Base-by-base conservation (phyloP, 2,113 vertebrate genomes). In the Haemorhous mexicanus region DNA sequence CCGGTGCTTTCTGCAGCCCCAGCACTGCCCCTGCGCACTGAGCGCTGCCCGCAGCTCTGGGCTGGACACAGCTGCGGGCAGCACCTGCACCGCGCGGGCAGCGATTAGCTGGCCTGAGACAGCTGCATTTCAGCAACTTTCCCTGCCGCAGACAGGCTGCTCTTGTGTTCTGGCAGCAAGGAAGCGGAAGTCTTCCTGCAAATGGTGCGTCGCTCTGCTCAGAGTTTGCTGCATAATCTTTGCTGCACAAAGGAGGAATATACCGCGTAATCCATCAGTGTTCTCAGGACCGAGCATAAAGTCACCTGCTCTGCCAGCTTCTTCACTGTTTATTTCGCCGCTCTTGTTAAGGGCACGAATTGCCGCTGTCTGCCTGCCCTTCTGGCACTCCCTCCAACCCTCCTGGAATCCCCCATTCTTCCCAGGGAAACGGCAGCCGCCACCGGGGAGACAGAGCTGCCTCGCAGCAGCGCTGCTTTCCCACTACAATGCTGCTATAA, bases 1-100 rank as follows among this genome's bases (percentile, higher is more conserved):
- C 37, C 67, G 47, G 41, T 0, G 3, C n/a, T 21, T 37, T 39
- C 33, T 10, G 27, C 90, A 44, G 84, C 56, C 63, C 13, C 52
- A 39, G 27, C 12, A 0, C 4, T 21, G 73, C 41, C 79, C 47
- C 16, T 39, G 62, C 1, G 0, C 64, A 17, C 1, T 0, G 16
- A 1, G 28, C 1, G 0, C 49, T n/a, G 49, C 53, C 37, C 5
- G 66, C 2, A 2, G 53, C 81, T 46, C 35, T 4, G 87, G 33
- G 53, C 37, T 21, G 49, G 7, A 26, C 16, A 1, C 17, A 68
- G 37, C 62, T 37, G 33, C 73, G 53, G 49, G 30, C 89, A 37
- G 39, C 84, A 32, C 49, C 59, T 20, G 20, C 23, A 35, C 73
- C 12, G 5, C 6, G 5, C 6, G 0, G 44, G 74, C 70, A 93